These are phyloP conservation scores for Phocoena sinus DNA, from an alignment of 2,113 vertebrate species.

Conservation along the genomic window DNA sequence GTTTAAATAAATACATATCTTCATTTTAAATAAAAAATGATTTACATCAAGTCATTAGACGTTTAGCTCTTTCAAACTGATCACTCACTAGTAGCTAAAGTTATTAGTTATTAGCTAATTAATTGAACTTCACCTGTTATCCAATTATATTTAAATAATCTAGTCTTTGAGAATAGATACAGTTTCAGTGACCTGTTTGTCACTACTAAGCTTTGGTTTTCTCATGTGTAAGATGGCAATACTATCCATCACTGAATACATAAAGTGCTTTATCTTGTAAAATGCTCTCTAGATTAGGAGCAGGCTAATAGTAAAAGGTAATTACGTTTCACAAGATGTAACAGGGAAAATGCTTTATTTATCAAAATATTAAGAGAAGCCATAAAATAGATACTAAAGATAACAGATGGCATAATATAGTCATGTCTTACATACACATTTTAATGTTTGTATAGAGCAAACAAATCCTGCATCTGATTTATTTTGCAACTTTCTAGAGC, in stretches of 20 bases:
- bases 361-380: slow-evolving; percentile 2
- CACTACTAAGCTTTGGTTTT: not conserved
- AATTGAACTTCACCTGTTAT: not conserved
- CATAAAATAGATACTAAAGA: not conserved
- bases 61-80: not conserved
- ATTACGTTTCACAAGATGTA: not conserved
- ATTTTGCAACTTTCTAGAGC: not conserved
- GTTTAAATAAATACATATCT: not conserved
- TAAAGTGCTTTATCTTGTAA: not conserved
- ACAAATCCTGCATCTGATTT: not conserved
- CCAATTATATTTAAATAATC: not conserved
- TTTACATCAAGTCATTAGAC: not conserved
- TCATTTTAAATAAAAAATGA: not conserved
- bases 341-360: not conserved
- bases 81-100: not conserved
- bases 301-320: not conserved
- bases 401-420: not conserved
- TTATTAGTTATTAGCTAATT: not conserved
- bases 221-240: not conserved
- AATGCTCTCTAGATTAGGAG: not conserved
- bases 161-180: not conserved
- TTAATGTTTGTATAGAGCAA: not conserved
- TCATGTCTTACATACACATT: not conserved
- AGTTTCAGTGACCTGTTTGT: not conserved
- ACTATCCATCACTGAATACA: not conserved